Evolutionary conservation across 2,113 vertebrate genomes (phyloP).

Genomic region (Plestiodon gilberti): DNA sequence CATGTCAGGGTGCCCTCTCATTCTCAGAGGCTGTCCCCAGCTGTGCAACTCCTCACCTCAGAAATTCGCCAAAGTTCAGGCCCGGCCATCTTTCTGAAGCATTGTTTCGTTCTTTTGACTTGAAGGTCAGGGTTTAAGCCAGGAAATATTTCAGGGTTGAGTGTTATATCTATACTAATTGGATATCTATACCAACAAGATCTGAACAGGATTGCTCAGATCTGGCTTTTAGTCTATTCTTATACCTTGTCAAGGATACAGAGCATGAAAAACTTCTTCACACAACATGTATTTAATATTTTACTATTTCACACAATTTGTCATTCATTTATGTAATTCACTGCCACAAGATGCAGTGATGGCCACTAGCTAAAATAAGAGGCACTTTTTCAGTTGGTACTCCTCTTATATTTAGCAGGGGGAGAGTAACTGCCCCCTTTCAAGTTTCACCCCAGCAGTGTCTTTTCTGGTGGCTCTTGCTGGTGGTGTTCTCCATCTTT

Average conservation of each 20-base stretch:
- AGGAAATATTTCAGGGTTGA: not conserved
- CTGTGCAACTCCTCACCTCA: not conserved
- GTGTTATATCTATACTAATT: not conserved
- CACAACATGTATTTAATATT: not conserved
- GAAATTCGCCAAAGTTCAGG: not conserved
- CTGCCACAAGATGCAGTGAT: not conserved
- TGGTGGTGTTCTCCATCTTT: too few relatives aligned
- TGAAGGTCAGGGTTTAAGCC: not conserved
- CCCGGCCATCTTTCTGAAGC: not conserved
- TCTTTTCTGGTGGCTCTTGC: too few relatives aligned
- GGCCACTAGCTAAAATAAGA: not conserved
- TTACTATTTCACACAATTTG: too few relatives aligned
- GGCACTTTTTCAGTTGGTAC: too few relatives aligned
- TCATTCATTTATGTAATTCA: not conserved
- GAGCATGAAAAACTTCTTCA: not conserved
- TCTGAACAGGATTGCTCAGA: not conserved
- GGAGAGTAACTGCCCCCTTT: too few relatives aligned
- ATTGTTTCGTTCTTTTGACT: not conserved
- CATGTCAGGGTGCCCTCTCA: not conserved
- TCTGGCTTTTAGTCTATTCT: not conserved
- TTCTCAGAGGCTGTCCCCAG: not conserved
- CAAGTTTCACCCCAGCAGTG: too few relatives aligned
- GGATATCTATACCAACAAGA: not conserved
- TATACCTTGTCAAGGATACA: not conserved
- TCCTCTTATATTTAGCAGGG: too few relatives aligned